Conservation (phyloP, 2,888 invertebrate genomes). For the Tortrix viridana region DNA sequence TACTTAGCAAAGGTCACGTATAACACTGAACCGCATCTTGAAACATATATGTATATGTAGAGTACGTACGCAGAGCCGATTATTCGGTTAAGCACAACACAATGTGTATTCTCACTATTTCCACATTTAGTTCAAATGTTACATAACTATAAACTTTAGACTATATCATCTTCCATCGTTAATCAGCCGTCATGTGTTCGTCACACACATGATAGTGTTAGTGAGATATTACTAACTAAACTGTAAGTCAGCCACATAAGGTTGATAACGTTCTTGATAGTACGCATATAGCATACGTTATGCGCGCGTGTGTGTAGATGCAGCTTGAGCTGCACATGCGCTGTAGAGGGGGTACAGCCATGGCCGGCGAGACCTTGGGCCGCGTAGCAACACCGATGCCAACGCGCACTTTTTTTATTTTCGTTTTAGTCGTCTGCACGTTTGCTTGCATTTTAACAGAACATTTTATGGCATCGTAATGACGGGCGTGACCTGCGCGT, state of each 20-base stretch:
- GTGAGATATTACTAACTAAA: no score
- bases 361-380: conserved; percentile 77
- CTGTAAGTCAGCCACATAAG: no score
- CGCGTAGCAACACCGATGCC: conserved; percentile 77
- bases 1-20: not conserved
- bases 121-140: conserved; percentile 63
- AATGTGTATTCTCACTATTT: conserved; percentile 48
- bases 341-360: conserved; percentile 63
- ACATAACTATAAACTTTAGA: conserved; percentile 34
- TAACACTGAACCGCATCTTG: not conserved
- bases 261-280: no score
- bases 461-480: conserved; percentile 69
- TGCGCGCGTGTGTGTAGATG: conserved; percentile 50
- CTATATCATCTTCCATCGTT: conserved; percentile 39
- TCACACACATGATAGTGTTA: conserved; percentile 28
- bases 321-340: conserved; percentile 71
- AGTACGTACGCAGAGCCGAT: not conserved
- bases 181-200: conserved; percentile 40
- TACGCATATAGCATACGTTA: conserved; percentile 15
- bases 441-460: conserved; percentile 69
- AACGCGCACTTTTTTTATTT: conserved; percentile 71
- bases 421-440: conserved; percentile 71
- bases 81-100: conserved; percentile 1
- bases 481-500: conserved; percentile 47
- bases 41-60: not conserved